These are phyloP conservation scores for Hirtodrosophila duncani DNA, from an alignment of 2,888 invertebrate species.

Conservation along the genomic window DNA sequence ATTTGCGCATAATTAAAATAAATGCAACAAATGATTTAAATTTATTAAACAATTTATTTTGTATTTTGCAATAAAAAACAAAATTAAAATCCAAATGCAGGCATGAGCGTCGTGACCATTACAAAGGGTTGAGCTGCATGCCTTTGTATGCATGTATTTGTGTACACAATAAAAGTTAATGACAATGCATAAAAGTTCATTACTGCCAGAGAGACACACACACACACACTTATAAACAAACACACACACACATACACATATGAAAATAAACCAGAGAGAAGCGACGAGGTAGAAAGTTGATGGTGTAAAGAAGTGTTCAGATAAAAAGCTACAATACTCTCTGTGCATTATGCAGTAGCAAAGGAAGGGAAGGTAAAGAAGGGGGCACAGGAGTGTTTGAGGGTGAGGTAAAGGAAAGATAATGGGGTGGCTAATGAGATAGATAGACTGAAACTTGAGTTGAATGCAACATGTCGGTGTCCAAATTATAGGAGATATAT, in stretches of 20 bases:
- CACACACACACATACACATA: slow-evolving; percentile 20
- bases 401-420: too few relatives aligned
- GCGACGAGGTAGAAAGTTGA: slow-evolving; percentile 17
- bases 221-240: slow-evolving; percentile 23
- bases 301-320: too few relatives aligned
- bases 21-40: slow-evolving; percentile 71
- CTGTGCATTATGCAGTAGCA: too few relatives aligned
- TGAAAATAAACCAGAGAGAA: not conserved
- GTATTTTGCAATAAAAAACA: slow-evolving; percentile 13
- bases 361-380: too few relatives aligned
- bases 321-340: too few relatives aligned
- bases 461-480: too few relatives aligned
- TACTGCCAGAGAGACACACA: slow-evolving; percentile 49
- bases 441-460: too few relatives aligned
- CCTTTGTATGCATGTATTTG: not conserved
- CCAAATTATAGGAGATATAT: too few relatives aligned
- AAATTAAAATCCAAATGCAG: slow-evolving; percentile 23
- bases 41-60: slow-evolving; percentile 66
- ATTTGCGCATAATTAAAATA: slow-evolving; percentile 66
- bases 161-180: slow-evolving; percentile 65
- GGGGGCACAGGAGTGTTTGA: too few relatives aligned
- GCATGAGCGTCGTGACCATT: not conserved
- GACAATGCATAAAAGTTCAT: slow-evolving; percentile 69
- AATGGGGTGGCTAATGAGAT: too few relatives aligned
- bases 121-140: not conserved